Conservation (phyloP, 1,140 invertebrate genomes). For the Cephus cinctus region DNA sequence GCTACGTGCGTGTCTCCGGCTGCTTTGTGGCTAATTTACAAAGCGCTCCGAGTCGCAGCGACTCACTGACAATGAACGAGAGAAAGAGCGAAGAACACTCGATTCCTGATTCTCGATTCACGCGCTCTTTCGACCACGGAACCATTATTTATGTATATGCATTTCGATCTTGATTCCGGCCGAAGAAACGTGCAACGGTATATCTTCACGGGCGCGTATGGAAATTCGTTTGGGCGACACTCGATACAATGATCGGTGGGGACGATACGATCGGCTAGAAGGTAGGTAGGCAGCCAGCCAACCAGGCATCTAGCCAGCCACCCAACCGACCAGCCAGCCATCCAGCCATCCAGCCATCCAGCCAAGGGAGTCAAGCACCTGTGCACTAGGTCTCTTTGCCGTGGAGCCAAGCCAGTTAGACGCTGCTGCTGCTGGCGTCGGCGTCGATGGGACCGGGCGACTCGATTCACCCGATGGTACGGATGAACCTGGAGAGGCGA, state of each 20-base stretch:
- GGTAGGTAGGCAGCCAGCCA: too few species aligned
- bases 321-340: too few species aligned
- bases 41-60: not conserved
- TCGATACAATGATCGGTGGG: constrained; percentile 48
- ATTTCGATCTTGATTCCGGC: constrained; percentile 43
- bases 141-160: constrained; percentile 48
- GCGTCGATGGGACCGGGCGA: too few species aligned
- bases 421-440: too few species aligned
- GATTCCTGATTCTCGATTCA: constrained; percentile 9
- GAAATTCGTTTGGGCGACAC: constrained; percentile 42
- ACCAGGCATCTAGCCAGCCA: too few species aligned
- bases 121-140: constrained; percentile 11
- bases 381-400: too few species aligned
- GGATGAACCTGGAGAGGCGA: too few species aligned
- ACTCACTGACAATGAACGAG: not conserved
- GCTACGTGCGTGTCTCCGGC: not conserved
- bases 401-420: too few species aligned
- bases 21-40: too few species aligned
- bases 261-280: constrained; percentile 48
- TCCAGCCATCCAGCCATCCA: too few species aligned
- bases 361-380: constrained; percentile 47
- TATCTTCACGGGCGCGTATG: constrained; percentile 38
- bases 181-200: constrained; percentile 19
- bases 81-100: constrained; percentile 1
- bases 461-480: too few species aligned